Base-by-base conservation (phyloP, 2,797 vertebrate species). In the Allobates femoralis region DNA sequence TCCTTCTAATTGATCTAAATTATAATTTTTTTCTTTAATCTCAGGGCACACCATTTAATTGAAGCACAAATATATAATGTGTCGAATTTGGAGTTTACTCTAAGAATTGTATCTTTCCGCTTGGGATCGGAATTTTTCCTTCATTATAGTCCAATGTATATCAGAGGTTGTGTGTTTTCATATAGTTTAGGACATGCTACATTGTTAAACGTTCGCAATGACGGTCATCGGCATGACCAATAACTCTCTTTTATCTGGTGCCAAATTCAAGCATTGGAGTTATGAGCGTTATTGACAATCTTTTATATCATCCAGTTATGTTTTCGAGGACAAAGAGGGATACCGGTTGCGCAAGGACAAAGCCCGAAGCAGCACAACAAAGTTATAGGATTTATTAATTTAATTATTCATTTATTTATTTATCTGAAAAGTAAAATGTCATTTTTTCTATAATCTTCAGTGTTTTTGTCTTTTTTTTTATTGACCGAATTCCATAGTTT, bases 161-260 rank as follows among this genome's bases (percentile, higher is more conserved):
- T 74, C 21, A 73, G 34, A 50, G 56, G 66, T 14, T 30, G 26
- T 1, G 2, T 50, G 21, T 53, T 58, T 82, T 69, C 37, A 58
- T 67, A 64, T 64, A 80, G 69, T 34, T 15, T 28, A 50, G 80
- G 51, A 71, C 58, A 34, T 30, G 53, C n/a, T 50, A 50, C 81
- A 76, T 83, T 79, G 71, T 73, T 87, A 71, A 78, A 58, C 46
- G 69, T 34, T 46, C 74, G 79, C 67, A 62, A 56, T 78, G 64
- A 79, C 50, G 58, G 55, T 78, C 53, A 79, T 28, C 37, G 56
- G 73, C 34, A 73, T 28, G 41, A 64, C 81, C 79, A 79, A 83
- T 87, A 83, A 78, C 41, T 87, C 75, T 78, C 37, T 74, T 87
- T 87, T 79, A 87, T 87, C 64, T 37, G 34, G 60, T 87, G 81